phyloP scores from a whole-genome alignment of 1,140 invertebrate genomes.

The Hycleus phaleratus region DNA sequence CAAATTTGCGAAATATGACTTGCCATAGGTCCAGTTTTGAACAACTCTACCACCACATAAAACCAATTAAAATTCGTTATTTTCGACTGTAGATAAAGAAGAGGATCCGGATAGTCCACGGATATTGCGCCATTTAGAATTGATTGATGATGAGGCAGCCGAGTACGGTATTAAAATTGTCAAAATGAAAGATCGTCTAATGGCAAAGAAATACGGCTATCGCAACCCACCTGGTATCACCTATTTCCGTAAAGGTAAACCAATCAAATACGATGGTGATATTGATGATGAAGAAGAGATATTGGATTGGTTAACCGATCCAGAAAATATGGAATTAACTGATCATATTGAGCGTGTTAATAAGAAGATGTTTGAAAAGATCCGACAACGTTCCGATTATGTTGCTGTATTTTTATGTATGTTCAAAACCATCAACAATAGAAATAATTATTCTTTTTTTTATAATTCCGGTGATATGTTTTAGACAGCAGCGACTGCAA shows the following conservation, averaged over 20 bases:
- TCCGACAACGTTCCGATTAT: slow-evolving; percentile 82
- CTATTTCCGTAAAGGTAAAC: slow-evolving; percentile 84
- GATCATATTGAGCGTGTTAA: slow-evolving; percentile 92
- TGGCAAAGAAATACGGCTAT: slow-evolving; percentile 92
- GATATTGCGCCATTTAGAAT: slow-evolving; percentile 74
- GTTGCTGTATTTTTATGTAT: slow-evolving; percentile 94
- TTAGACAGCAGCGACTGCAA: slow-evolving; percentile 90
- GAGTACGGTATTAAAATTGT: slow-evolving; percentile 90
- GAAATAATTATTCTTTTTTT: not conserved
- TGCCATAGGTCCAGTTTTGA: no score
- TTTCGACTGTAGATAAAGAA: slow-evolving; percentile 59
- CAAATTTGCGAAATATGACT: no score
- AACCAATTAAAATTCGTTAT: not conserved
- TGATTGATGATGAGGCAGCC: slow-evolving; percentile 85
- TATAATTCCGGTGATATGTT: slow-evolving; percentile 37
- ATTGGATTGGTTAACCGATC: slow-evolving; percentile 87
- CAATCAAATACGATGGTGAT: slow-evolving; percentile 87
- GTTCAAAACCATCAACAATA: slow-evolving; percentile 29
- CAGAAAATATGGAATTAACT: slow-evolving; percentile 89
- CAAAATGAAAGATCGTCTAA: slow-evolving; percentile 79
- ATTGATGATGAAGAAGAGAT: slow-evolving; percentile 91
- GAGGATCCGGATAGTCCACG: slow-evolving; percentile 70
- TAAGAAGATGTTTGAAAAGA: slow-evolving; percentile 87
- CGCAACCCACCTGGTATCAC: slow-evolving; percentile 83
- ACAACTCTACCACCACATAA: not conserved